Evolutionary conservation across 92 coral and sea anemone genomes (phyloP).

Genomic region (Phenganax marumi): DNA sequence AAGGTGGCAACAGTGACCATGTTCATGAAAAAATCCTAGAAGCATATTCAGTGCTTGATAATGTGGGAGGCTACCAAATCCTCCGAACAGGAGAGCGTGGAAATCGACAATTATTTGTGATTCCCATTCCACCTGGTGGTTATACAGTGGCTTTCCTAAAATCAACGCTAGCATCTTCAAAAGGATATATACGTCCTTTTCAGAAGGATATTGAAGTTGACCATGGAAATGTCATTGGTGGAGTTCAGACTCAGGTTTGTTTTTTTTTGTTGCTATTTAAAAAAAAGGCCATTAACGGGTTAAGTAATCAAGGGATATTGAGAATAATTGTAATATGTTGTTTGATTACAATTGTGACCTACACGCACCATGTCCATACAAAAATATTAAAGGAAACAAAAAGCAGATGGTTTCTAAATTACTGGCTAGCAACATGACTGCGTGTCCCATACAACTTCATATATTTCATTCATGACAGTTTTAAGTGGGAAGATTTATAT

Average conservation of each 20-base stretch:
- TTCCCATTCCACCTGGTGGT: slow-evolving; percentile 55
- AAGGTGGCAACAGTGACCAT: slow-evolving; percentile 43
- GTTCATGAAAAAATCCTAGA: slow-evolving; percentile 45
- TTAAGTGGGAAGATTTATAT: no score
- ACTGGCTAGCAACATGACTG: no score
- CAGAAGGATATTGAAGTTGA: slow-evolving; percentile 41
- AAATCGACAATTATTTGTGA: slow-evolving; percentile 24
- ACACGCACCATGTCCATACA: neutral
- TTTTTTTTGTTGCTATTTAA: neutral
- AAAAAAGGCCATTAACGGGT: neutral
- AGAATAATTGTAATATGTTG: neutral
- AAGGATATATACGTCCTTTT: slow-evolving; percentile 49
- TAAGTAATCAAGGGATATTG: neutral
- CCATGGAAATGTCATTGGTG: slow-evolving; percentile 16
- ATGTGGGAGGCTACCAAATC: slow-evolving; percentile 46
- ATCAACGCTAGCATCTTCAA: slow-evolving; percentile 50
- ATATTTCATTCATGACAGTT: no score
- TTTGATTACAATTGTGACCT: neutral
- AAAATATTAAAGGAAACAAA: neutral
- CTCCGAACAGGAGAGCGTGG: slow-evolving; percentile 48
- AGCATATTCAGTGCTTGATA: slow-evolving; percentile 36
- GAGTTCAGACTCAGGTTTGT: slow-evolving; percentile 45
- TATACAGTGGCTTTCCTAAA: slow-evolving; percentile 49
- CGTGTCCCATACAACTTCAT: no score
- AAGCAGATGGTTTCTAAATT: no score